Evolutionary conservation across 2,113 vertebrate species (phyloP), one percentile per base, ranked within the genome.

Genomic region (Tetrax tetrax): DNA sequence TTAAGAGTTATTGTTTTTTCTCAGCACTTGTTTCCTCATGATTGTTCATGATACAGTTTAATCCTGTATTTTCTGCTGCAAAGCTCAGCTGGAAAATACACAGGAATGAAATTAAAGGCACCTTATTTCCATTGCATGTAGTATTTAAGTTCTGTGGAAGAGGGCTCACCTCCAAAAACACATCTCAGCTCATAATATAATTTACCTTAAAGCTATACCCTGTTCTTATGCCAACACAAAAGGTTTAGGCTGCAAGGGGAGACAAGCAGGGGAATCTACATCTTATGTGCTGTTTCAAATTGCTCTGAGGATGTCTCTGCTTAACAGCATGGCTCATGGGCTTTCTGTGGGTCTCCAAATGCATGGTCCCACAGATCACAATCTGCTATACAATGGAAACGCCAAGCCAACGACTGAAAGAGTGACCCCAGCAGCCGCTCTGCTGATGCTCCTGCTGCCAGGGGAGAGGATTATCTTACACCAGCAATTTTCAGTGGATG

Each of bases 401-500:
- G 18, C 19, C 2, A 2, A 70, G 48, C 23, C 24, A 79, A 7
- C 1, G 4, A 54, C 38, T 51, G 51, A 59, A 74, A 41, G 48
- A 53, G 28, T 85, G 88, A 83, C 66, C 65, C 53, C 54, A 83
- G 37, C 57, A 65, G 53, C 48, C 76, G 70, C 43, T 68, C 51
- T 93, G 64, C 65, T 63, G 43, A 38, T 89, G 69, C 38, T 95
- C 18, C 71, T 0, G 14, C 83, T 80, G 80, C 80, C 37, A 45
- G n/a, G 48, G 80, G 50, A 64, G 79, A 86, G 80, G 68, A 91
- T 95, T 92, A 24, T 45, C 31, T 96, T 92, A 65, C 76, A 74
- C 28, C 47, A 74, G n/a, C 63, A 69, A 63, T 87, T 77, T 94
- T 83, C 87, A 59, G 45, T 53, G 83, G 59, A 70, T 80, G 68